These are phyloP conservation scores for Eupithecia subfuscata DNA, from an alignment of 2,888 invertebrate species.

Conservation along the genomic window DNA sequence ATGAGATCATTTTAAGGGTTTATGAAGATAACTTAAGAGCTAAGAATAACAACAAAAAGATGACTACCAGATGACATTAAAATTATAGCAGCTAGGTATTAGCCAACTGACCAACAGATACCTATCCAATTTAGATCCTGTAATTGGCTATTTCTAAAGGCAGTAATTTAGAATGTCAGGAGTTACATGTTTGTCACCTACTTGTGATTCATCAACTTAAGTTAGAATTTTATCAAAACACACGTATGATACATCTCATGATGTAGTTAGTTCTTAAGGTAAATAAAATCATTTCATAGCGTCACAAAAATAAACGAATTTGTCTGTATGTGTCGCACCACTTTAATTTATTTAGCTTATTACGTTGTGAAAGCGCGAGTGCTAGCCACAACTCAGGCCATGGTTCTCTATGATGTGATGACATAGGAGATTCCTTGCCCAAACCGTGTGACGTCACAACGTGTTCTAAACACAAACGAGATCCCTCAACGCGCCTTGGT, in stretches of 20 bases:
- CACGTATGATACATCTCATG: not conserved
- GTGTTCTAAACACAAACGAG: no score
- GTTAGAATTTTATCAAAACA: not conserved
- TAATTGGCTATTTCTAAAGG: conserved; percentile 7
- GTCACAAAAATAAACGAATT: not conserved
- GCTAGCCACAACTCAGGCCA: no score
- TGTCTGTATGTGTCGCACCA: no score
- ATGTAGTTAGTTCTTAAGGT: not conserved
- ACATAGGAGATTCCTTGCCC: no score
- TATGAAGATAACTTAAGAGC: not conserved
- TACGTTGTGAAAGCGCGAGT: no score
- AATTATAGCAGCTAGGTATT: not conserved
- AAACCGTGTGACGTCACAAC: no score
- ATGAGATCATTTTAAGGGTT: not conserved
- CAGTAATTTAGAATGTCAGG: not conserved
- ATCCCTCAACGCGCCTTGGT: no score
- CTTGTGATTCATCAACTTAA: not conserved
- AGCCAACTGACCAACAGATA: not conserved
- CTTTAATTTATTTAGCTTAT: no score
- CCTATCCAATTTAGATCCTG: not conserved
- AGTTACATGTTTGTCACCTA: not conserved
- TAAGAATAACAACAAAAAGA: not conserved
- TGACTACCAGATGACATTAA: not conserved
- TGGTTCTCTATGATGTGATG: no score
- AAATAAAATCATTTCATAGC: no score